Percentiles rank a stretch among this genome's conserved stretches.
Conservation (phyloP, 2,888 invertebrate genomes). For the Drosophila colorata region DNA sequence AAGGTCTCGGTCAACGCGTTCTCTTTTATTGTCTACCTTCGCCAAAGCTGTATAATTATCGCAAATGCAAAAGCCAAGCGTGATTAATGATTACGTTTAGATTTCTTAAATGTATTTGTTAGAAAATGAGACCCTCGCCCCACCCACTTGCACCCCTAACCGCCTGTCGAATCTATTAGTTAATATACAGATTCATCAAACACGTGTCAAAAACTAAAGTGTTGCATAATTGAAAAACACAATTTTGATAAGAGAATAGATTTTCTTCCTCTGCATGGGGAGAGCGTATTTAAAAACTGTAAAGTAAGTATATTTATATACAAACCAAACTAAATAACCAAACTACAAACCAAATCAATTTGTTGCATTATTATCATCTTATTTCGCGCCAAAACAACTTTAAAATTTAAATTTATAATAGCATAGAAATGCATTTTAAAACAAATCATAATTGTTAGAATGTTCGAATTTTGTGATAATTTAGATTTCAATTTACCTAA, state of each 20-base stretch:
- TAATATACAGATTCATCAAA: constrained; percentile 31
- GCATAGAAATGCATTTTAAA: too few species aligned
- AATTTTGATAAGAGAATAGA: neutral
- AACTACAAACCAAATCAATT: too few species aligned
- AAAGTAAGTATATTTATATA: too few species aligned
- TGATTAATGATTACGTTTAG: constrained; percentile 68
- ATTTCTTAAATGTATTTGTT: constrained; percentile 25
- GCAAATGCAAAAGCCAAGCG: constrained; percentile 59
- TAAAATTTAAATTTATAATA: too few species aligned
- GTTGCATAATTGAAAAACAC: constrained; percentile 18
- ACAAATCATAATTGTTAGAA: too few species aligned
- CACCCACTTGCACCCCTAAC: neutral
- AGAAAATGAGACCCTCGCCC: neutral
- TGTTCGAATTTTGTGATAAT: too few species aligned
- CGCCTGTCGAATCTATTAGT: neutral
- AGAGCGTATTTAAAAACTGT: neutral
- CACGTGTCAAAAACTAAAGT: constrained; percentile 21
- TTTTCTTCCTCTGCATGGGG: neutral
- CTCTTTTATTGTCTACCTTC: constrained; percentile 55
- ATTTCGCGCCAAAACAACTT: too few species aligned
- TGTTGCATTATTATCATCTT: too few species aligned
- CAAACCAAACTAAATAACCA: too few species aligned
- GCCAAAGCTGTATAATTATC: constrained; percentile 58
- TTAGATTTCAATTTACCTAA: too few species aligned
- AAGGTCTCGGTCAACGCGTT: constrained; percentile 77